Percentiles rank a stretch among this genome's conserved stretches.
phyloP scores from a whole-genome alignment of 2,797 vertebrate genomes.

The Poliocrania exsul region DNA sequence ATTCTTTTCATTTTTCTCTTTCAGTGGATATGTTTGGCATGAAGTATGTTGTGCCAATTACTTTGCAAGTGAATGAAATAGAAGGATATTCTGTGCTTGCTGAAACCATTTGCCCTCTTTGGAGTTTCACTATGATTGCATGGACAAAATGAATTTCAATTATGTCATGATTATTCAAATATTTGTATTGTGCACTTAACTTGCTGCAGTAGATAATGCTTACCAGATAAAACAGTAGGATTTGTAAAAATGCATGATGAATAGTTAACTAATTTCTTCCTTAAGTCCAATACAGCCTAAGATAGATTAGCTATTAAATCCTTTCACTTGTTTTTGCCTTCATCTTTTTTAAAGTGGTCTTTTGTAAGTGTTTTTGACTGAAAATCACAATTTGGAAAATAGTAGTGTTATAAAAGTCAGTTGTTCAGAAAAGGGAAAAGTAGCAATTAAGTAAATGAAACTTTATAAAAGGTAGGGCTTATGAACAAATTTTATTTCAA shows the following conservation, averaged over 20 bases:
- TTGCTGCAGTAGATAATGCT: not conserved
- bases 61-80: conserved; percentile 45
- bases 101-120: conserved; percentile 13
- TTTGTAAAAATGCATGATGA: not conserved
- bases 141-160: not conserved
- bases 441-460: not conserved
- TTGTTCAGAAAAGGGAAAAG: not conserved
- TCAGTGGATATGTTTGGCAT: conserved; percentile 35
- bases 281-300: not conserved
- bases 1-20: conserved; percentile 20
- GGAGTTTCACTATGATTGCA: not conserved
- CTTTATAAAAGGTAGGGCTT: not conserved
- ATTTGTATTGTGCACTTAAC: not conserved
- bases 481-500: not conserved
- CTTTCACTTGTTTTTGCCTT: not conserved
- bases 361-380: not conserved
- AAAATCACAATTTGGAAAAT: not conserved
- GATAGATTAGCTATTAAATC: not conserved
- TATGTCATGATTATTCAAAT: conserved; percentile 22
- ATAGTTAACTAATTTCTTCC: not conserved
- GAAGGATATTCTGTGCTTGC: conserved; percentile 5
- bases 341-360: not conserved
- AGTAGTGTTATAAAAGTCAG: not conserved
- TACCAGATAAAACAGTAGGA: not conserved
- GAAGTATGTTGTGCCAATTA: conserved; percentile 3